Evolutionary conservation across 1,140 invertebrate genomes (phyloP), one percentile per base, ranked within the genome.

Genomic region (Idris sp.): DNA sequence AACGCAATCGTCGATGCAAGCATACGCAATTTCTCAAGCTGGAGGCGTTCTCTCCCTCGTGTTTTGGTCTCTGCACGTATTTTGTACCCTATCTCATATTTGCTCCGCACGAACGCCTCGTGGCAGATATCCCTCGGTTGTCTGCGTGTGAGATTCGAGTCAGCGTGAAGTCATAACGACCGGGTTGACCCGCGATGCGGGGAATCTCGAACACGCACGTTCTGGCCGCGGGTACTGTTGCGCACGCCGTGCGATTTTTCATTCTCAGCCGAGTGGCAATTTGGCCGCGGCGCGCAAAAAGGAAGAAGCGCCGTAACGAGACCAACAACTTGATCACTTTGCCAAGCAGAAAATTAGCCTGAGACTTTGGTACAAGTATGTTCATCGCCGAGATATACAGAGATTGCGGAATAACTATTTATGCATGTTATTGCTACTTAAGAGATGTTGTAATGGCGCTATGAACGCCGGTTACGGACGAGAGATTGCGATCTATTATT

Each of bases 141-240:
- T 79, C 73, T 68, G 78, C 79, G 77, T 80, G 82, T 81, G 77
- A 84, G 40, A n/a, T 19, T 36, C 28, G 81, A 85, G 83, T 78
- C 83, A 86, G 84, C 83, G 84, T 85, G 79, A 85, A 86, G 83
- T 80, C 83, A 77, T 84, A 86, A 86, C 82, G 80, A 86, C 76
- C 81, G 75, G 81, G 79, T 80, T 78, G 78, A 79, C 71, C 71
- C 67, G 36, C 74, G 74, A 73, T 72, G 71, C 67, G 69, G 67
- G 49, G 49, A 44, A 61, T 68, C 75, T 75, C 75, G 74, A 77
- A 69, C 83, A 84, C 83, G 83, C 82, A 85, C 77, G 61, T 72
- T 81, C 59, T 82, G 61, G 79, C 82, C 82, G 75, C 77, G 68
- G 81, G 77, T 78, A n/a, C n/a, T 76, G 56, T 79, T 67, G 51